Conservation (phyloP, 2,797 vertebrate genomes). For the Orestias chungarensis region DNA sequence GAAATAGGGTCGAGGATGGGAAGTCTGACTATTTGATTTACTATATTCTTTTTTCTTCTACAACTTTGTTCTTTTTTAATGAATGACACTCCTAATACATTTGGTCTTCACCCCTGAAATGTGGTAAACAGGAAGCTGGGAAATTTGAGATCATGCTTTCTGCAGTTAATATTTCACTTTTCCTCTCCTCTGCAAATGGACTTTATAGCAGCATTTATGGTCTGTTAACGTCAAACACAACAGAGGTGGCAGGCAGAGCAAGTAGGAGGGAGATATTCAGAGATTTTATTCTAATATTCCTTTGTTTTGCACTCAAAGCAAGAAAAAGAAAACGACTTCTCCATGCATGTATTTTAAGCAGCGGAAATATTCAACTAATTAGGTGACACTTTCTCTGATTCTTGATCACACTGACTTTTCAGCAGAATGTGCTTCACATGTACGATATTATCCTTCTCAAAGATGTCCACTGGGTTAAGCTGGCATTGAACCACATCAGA, state of each 20-base stretch:
- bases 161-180: conserved; percentile 14
- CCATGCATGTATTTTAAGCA: conserved; percentile 23
- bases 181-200: neutral
- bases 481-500: conserved; percentile 47
- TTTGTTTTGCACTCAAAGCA: conserved; percentile 2
- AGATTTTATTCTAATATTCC: neutral
- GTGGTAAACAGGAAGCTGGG: neutral
- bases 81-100: neutral
- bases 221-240: conserved; percentile 66
- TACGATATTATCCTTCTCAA: conserved; percentile 36
- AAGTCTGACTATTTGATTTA: conserved; percentile 26
- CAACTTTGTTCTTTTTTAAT: too few relatives aligned
- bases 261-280: conserved; percentile 20
- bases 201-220: conserved; percentile 52
- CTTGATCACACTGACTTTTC: conserved; percentile 23
- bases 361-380: conserved; percentile 37
- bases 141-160: neutral
- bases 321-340: conserved; percentile 14
- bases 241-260: conserved; percentile 34
- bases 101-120: neutral
- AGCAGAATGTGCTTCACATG: conserved; percentile 32
- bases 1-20: conserved; percentile 8
- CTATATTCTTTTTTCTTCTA: neutral
- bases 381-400: conserved; percentile 15
- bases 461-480: conserved; percentile 27